Evolutionary conservation across 2,797 vertebrate genomes (phyloP).

Genomic region (Toxotes lorentzi): DNA sequence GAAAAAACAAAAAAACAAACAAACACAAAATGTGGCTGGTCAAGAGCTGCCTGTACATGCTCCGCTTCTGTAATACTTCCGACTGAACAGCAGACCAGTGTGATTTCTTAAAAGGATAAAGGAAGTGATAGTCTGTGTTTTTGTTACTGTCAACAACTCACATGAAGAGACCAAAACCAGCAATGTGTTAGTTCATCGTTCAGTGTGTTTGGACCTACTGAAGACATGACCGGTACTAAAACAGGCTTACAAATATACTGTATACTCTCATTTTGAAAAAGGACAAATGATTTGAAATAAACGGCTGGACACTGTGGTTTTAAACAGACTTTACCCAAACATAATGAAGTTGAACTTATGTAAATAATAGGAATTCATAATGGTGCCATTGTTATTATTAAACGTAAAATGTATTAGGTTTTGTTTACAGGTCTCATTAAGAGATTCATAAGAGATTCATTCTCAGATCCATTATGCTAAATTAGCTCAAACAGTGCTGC

Average conservation of each 20-base stretch:
- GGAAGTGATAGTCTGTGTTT: too few relatives aligned
- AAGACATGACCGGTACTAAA: background rate
- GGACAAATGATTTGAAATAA: background rate
- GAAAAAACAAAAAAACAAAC: too few relatives aligned
- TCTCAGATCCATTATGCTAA: background rate
- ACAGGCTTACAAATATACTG: background rate
- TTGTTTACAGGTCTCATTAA: background rate
- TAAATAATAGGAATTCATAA: constrained; percentile 1
- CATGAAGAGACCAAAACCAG: too few relatives aligned
- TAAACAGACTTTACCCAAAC: background rate
- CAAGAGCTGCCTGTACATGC: too few relatives aligned
- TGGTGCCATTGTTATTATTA: background rate
- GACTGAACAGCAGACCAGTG: too few relatives aligned
- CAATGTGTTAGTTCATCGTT: background rate
- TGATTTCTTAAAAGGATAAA: too few relatives aligned
- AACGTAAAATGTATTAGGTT: background rate
- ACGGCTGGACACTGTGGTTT: background rate
- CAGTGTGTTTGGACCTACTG: background rate
- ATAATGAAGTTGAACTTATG: background rate
- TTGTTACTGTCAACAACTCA: too few relatives aligned
- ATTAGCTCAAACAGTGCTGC: constrained; percentile 11
- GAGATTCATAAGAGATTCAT: constrained; percentile 7
- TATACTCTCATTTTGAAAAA: background rate
- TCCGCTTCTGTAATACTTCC: too few relatives aligned
- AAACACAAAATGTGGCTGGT: too few relatives aligned